Percentiles rank a stretch among this genome's conserved stretches.
phyloP scores from a whole-genome alignment of 2,888 invertebrate species.

The Metellina segmentata region DNA sequence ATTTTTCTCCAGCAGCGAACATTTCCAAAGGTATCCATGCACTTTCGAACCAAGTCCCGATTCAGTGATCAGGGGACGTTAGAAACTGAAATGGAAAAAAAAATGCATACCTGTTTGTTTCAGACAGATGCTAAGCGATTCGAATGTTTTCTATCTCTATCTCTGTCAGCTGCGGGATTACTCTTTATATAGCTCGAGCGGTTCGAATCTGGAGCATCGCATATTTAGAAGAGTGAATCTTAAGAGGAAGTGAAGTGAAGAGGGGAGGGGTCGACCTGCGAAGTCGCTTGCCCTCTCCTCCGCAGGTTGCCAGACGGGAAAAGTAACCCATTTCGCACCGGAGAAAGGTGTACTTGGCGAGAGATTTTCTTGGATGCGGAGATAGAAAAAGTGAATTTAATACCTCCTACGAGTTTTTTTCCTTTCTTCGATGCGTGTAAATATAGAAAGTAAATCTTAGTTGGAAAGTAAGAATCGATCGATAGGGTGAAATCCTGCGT shows the following conservation, averaged over 20 bases:
- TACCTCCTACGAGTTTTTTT: neutral
- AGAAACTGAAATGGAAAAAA: neutral
- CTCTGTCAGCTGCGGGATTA: neutral
- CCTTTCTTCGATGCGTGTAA: neutral
- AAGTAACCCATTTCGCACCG: conserved; percentile 44
- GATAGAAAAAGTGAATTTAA: neutral
- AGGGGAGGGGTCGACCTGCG: conserved; percentile 64
- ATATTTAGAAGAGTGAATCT: conserved; percentile 59
- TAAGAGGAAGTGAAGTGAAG: conserved; percentile 50
- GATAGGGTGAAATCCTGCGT: neutral
- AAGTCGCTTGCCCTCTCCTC: conserved; percentile 55
- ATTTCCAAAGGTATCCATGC: neutral
- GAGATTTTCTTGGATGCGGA: neutral
- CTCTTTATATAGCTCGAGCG: conserved; percentile 62
- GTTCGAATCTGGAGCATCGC: conserved; percentile 59
- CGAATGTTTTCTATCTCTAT: neutral
- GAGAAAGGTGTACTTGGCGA: conserved; percentile 36
- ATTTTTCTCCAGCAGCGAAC: too few species aligned
- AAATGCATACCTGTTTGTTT: conserved; percentile 34
- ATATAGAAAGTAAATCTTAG: neutral
- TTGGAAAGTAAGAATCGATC: neutral
- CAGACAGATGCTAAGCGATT: neutral
- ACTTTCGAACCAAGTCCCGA: neutral
- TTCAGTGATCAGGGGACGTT: neutral
- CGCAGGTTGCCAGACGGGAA: conserved; percentile 29